Evolutionary conservation across 2,113 vertebrate genomes (phyloP), one percentile per base, ranked within the genome.

Genomic region (Pelmatolapia mariae): DNA sequence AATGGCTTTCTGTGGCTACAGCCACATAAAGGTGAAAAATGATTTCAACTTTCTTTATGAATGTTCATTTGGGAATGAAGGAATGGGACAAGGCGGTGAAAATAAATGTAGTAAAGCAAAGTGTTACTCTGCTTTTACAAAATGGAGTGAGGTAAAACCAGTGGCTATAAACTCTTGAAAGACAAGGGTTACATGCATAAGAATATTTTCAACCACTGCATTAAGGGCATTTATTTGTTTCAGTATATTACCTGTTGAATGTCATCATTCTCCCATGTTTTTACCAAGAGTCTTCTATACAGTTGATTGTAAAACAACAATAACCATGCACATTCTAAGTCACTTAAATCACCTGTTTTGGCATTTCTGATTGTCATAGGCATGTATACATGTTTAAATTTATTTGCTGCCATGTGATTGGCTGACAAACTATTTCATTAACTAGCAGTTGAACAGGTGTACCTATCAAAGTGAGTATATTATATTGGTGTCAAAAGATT

Each of bases 1-100:
- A 92, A 95, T 92, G 33, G 50, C 68, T 84, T 85, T 57, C 80
- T 84, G 82, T 8, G 43, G 86, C 81, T 71, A 45, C 66, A 88
- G 81, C 82, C 80, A 90, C 84, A 84, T 7, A 24, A 85, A 68
- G 80, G 59, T 88, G 38, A 90, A 88, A 76, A 87, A 91, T 86
- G 81, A 85, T 80, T 86, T 89, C 78, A 79, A 63, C 86, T 90
- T 31, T 63, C 88, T 88, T 56, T 63, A 79, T 43, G 87, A 90
- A 89, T 87, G 76, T 91, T 83, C 87, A 54, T 78, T 73, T 82
- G 45, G 47, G 22, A 33, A 38, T 22, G 33, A 68, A 22, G 33
- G 33, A 53, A 88, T 18, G 29, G 18, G 57, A 89, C 10, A 31
- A 66, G 83, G 68, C 40, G 52, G 52, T 24, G 33, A 79, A 73